Conservation (phyloP, 2,113 vertebrate species). For the Piaya cayana region DNA sequence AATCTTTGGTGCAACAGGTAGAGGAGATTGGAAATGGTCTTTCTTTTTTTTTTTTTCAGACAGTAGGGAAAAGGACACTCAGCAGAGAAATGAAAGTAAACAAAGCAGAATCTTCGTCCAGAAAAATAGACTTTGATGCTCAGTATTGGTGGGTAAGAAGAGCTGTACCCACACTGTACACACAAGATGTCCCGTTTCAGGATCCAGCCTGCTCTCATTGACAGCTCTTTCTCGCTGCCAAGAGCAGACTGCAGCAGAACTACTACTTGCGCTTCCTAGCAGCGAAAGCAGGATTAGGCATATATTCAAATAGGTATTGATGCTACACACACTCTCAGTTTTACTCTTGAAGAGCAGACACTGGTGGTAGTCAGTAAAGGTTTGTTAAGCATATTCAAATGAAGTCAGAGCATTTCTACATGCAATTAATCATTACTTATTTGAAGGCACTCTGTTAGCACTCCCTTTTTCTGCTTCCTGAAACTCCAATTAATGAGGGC, state of each 20-base stretch:
- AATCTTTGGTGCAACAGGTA: not conserved
- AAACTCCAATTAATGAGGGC: slow-evolving; percentile 64
- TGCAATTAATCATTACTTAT: slow-evolving; percentile 73
- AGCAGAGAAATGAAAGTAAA: not conserved
- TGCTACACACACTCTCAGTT: slow-evolving; percentile 54
- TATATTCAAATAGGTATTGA: slow-evolving; percentile 63
- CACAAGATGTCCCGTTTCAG: not conserved
- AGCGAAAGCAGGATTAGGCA: not conserved
- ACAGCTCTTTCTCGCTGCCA: not conserved
- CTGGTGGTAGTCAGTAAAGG: slow-evolving; percentile 26
- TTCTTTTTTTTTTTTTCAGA: not conserved
- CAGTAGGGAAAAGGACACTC: not conserved
- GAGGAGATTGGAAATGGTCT: not conserved
- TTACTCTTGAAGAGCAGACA: slow-evolving; percentile 65
- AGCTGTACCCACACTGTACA: not conserved
- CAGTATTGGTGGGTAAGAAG: not conserved
- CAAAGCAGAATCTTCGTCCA: not conserved
- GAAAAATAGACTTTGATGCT: not conserved
- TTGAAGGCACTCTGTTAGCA: slow-evolving; percentile 62
- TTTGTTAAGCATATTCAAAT: slow-evolving; percentile 63
- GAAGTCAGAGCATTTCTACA: slow-evolving; percentile 60
- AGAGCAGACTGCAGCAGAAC: not conserved
- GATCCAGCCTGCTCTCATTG: not conserved
- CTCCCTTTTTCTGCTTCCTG: slow-evolving; percentile 66
- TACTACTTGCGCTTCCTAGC: slow-evolving; percentile 5